Evolutionary conservation across 2,888 invertebrate species (phyloP).

Genomic region (Lycia hirtaria): DNA sequence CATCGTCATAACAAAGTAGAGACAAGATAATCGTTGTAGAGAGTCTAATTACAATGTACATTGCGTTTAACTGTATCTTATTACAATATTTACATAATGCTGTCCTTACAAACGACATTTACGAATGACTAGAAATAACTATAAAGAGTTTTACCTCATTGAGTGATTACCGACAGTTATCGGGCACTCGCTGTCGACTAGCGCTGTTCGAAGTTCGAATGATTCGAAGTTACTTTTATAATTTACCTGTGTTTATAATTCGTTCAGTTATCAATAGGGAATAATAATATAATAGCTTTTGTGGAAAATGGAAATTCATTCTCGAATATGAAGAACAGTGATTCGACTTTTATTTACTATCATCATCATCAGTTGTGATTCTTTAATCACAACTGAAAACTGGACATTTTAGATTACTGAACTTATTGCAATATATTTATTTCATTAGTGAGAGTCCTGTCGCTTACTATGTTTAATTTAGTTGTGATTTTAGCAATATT

Average conservation of each 20-base stretch:
- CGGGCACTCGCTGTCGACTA: not conserved
- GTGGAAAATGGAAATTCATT: not conserved
- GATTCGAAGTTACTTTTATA: conserved; percentile 15
- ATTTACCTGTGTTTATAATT: conserved; percentile 73
- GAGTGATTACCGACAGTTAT: not conserved
- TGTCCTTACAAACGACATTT: conserved; percentile 17
- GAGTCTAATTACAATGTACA: conserved; percentile 53
- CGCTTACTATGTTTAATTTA: too few relatives aligned
- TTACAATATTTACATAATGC: conserved; percentile 55
- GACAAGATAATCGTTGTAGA: conserved; percentile 72
- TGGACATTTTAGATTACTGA: too few relatives aligned
- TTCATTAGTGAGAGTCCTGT: too few relatives aligned
- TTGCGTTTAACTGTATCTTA: conserved; percentile 48
- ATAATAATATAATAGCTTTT: conserved; percentile 19
- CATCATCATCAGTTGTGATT: not conserved
- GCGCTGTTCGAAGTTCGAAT: not conserved
- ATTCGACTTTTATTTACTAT: not conserved
- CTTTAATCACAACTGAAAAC: not conserved
- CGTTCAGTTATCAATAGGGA: conserved; percentile 63
- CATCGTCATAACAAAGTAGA: conserved; percentile 65
- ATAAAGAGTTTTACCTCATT: conserved; percentile 43
- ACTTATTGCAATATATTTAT: too few relatives aligned
- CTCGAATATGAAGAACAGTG: not conserved
- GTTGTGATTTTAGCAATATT: too few relatives aligned
- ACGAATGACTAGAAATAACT: conserved; percentile 50